Base-by-base conservation (phyloP, 1,140 invertebrate species). In the Uloborus diversus region DNA sequence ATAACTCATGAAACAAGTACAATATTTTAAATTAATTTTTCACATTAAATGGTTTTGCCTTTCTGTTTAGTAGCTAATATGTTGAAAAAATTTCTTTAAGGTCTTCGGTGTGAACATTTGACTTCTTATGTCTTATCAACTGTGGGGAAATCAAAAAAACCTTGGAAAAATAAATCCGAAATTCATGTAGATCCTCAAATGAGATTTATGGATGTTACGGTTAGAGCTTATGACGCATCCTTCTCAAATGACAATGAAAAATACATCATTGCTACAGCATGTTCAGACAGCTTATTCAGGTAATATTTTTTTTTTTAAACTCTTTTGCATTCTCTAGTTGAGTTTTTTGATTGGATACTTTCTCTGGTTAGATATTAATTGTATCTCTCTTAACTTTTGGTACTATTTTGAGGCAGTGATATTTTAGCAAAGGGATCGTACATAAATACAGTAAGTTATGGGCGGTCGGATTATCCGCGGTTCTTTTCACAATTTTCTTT, bases 241-340 rank as follows among this genome's bases (percentile, higher is more conserved):
- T n/a, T 76, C 83, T n/a, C n/a, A 82, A 69, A 81, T 32, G 64
- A 84, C 51, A 33, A 86, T 78, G 51, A 73, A 42, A 83, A 85
- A 23, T 83, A 89, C 75, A 73, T 89, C 25, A 83, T 92, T 37
- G 89, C 90, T 80, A 86, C 90, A 68, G 93, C 90, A 14, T 93
- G 92, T 84, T 94, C 92, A 27, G 92, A 94, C 89, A 91, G 91
- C 61, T 88, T 86, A 85, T 82, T 93, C 14, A 89, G 92, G 89
- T 90, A 3, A 37, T 20, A 42, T 32, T 27, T 9, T 4, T 27
- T 28, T 35, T 35, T 65, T n/a, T n/a, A n/a, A n/a, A n/a, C n/a
- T n/a, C n/a, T n/a, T n/a, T n/a, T n/a, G n/a, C n/a, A n/a, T n/a
- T n/a, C n/a, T n/a, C n/a, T n/a, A n/a, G n/a, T n/a, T n/a, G n/a